A percentile compares a stretch with the other conserved stretches of the same genome.
Conservation (phyloP, 2,113 vertebrate genomes). For the Ictalurus furcatus region DNA sequence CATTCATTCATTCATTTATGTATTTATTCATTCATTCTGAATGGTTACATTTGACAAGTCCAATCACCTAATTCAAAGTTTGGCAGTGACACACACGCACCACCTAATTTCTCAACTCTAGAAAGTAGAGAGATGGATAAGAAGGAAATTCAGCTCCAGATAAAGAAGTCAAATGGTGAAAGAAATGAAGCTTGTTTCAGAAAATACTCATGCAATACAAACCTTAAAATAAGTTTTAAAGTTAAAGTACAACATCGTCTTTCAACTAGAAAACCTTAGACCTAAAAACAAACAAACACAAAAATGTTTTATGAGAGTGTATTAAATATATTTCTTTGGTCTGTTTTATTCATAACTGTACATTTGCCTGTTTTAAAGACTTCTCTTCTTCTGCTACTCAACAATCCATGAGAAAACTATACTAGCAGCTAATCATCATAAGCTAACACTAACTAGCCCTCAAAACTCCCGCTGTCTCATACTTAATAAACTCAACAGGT, state of each 20-base stretch:
- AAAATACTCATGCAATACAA: background rate
- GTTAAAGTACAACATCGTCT: background rate
- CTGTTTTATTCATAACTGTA: background rate
- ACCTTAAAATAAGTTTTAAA: background rate
- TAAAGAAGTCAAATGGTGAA: background rate
- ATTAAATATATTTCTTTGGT: background rate
- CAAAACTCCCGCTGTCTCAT: too few species aligned
- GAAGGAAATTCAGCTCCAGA: background rate
- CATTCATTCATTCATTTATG: slow-evolving; percentile 6
- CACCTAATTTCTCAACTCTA: slow-evolving; percentile 6
- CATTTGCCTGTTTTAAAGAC: background rate
- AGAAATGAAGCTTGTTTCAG: background rate
- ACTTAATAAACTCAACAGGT: background rate
- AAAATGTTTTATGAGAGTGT: background rate
- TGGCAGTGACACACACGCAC: slow-evolving; percentile 23
- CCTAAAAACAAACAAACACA: background rate
- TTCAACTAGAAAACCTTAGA: background rate
- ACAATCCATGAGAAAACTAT: background rate
- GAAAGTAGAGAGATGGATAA: background rate
- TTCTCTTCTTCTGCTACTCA: background rate
- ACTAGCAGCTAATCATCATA: background rate
- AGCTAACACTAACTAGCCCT: background rate
- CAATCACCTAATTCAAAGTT: slow-evolving; percentile 33
- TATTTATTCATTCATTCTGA: slow-evolving; percentile 17
- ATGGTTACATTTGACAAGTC: slow-evolving; percentile 7